Evolutionary conservation across 2,797 vertebrate species (phyloP), one percentile per base, ranked within the genome.

Genomic region (Parambassis ranga): DNA sequence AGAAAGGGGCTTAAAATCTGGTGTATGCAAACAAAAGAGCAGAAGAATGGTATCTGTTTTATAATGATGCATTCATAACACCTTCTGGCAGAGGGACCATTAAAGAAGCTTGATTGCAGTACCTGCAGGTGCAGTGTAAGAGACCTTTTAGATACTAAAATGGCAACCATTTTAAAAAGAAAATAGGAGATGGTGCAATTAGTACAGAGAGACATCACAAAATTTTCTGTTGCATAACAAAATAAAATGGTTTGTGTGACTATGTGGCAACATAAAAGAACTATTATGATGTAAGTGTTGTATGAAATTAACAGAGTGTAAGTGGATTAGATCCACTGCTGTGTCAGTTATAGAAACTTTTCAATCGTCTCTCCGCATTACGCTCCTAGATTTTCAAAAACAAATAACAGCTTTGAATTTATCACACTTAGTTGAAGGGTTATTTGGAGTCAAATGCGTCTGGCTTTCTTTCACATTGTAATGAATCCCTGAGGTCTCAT

Each of bases 401-500:
- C 10, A 32, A 52, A n/a, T 10, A 23, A 7, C 8, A 0, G 14
- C 14, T 35, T 22, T 8, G 13, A 3, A 42, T 55, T 20, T 1
- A 10, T 15, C 8, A 15, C 4, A 36, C 16, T 24, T 18, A 14
- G 11, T 36, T 13, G 14, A 14, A 3, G 32, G 9, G 15, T 14
- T 16, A 20, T 48, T 35, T 16, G 20, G 4, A 24, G 35, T 32
- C n/a, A 7, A 49, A 1, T 16, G 13, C 10, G 11, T 2, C 15
- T 36, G 27, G 10, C 27, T 62, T 62, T 28, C 48, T 46, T 18
- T 24, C 35, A 42, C 28, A 15, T 51, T 9, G 1, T 27, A 64
- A 30, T 31, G 64, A 50, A 41, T 77, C 53, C 31, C 43, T 2
- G 2, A 44, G 24, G 48, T 20, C 50, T 51, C 14, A 47, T 62